Conservation (phyloP, 2,797 vertebrate species). For the Atherinosoma microstoma region DNA sequence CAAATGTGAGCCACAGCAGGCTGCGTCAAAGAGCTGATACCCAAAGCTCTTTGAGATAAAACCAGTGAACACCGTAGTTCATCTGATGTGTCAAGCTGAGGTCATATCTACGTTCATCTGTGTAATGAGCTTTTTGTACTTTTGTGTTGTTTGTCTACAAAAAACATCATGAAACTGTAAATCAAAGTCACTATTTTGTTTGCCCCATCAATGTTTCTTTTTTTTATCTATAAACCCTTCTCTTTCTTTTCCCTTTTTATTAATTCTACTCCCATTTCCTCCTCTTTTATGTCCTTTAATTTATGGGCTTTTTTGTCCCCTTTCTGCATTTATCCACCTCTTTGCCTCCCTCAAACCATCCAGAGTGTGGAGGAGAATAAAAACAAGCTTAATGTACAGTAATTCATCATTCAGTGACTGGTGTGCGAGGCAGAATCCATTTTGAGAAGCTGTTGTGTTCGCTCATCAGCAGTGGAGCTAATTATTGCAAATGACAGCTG, state of each 20-base stretch:
- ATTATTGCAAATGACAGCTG: conserved; percentile 77
- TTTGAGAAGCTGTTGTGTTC: conserved; percentile 67
- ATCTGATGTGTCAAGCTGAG: too few relatives aligned
- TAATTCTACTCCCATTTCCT: background rate
- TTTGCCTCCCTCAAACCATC: conserved; percentile 35
- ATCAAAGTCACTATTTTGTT: conserved; percentile 11
- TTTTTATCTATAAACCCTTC: conserved; percentile 1
- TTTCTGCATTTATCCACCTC: background rate
- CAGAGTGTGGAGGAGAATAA: conserved; percentile 56
- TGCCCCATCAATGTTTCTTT: background rate
- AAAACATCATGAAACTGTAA: conserved; percentile 20
- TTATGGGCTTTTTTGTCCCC: background rate
- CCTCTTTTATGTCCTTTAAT: background rate
- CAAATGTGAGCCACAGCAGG: too few relatives aligned
- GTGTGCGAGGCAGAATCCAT: conserved; percentile 56
- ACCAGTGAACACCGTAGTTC: too few relatives aligned
- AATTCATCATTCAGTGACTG: conserved; percentile 62
- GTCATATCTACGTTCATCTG: too few relatives aligned
- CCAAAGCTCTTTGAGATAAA: too few relatives aligned
- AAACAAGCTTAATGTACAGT: conserved; percentile 65
- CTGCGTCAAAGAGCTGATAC: too few relatives aligned
- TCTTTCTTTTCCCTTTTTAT: conserved; percentile 10
- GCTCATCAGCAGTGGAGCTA: conserved; percentile 62
- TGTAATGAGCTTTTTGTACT: too few relatives aligned
- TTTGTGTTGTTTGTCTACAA: background rate